A percentile compares a stretch with the other conserved stretches of the same genome.
Conservation (phyloP, 2,797 vertebrate genomes). For the Linurgus olivaceus region DNA sequence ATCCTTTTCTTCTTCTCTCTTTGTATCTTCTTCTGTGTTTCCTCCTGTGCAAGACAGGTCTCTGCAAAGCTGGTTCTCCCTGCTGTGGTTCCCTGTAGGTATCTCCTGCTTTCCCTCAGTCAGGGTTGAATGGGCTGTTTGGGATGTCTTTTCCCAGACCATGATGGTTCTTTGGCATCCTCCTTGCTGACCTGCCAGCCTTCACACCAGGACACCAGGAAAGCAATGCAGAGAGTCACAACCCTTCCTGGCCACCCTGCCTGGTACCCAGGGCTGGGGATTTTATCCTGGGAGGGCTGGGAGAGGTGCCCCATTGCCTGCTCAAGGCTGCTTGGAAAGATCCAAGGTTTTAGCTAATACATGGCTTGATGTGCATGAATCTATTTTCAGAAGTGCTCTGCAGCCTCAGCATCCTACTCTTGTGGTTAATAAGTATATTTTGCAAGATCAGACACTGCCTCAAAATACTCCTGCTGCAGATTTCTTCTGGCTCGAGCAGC, state of each 20-base stretch:
- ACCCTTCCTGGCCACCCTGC: neutral
- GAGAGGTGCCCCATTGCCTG: neutral
- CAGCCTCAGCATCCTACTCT: slow-evolving; percentile 1
- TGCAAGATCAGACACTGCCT: neutral
- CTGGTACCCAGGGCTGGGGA: neutral
- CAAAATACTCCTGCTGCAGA: neutral
- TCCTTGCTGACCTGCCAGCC: neutral
- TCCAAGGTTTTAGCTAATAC: neutral
- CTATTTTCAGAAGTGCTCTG: neutral
- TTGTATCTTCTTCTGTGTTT: neutral
- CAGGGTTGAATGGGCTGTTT: neutral
- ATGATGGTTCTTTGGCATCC: neutral
- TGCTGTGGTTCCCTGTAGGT: neutral
- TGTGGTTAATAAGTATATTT: slow-evolving; percentile 33
- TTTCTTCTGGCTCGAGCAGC: slow-evolving; percentile 3
- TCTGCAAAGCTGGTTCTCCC: neutral
- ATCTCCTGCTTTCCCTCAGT: neutral
- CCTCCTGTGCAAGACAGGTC: neutral
- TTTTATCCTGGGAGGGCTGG: neutral
- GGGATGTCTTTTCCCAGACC: neutral
- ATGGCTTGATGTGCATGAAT: neutral
- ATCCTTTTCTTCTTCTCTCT: neutral
- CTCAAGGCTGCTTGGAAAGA: neutral
- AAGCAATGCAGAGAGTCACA: neutral
- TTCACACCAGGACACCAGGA: neutral